Evolutionary conservation across 2,113 vertebrate species (phyloP).

Genomic region (Naja naja): DNA sequence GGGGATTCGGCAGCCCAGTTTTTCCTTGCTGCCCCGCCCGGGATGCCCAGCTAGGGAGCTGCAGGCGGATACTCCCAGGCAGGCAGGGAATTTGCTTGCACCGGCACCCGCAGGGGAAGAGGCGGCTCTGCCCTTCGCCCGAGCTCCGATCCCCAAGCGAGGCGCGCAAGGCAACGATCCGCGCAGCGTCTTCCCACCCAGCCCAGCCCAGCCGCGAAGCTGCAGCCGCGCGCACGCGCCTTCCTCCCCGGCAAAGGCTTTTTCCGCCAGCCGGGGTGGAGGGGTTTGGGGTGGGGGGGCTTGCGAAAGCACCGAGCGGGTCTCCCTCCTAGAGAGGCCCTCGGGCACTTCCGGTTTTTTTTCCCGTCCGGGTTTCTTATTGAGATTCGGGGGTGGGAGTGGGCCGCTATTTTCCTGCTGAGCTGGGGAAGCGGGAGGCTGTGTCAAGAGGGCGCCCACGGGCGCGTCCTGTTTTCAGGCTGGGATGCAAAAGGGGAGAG

Average conservation of each 20-base stretch:
- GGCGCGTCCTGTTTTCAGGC: background rate
- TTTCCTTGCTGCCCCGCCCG: too few species aligned
- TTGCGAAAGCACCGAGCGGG: background rate
- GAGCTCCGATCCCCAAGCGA: background rate
- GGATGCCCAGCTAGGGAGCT: too few species aligned
- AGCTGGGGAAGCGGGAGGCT: fast-evolving
- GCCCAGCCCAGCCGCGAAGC: too few species aligned
- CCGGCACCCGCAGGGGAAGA: too few species aligned
- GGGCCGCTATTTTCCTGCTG: too few species aligned
- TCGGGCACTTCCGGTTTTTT: background rate
- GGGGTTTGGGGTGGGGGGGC: too few species aligned
- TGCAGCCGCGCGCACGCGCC: background rate
- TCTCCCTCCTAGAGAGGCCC: background rate
- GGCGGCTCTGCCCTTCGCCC: too few species aligned
- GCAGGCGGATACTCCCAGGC: too few species aligned
- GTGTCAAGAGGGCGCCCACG: background rate
- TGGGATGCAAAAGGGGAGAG: background rate
- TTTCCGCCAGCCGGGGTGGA: too few species aligned
- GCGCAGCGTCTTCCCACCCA: background rate
- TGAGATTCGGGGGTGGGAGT: background rate
- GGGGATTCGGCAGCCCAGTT: too few species aligned
- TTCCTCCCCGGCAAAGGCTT: background rate
- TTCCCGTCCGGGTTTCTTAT: background rate
- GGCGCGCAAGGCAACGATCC: background rate
- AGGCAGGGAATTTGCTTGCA: too few species aligned